Conservation (phyloP, 2,888 invertebrate species). For the Torymus aiolomorphi region DNA sequence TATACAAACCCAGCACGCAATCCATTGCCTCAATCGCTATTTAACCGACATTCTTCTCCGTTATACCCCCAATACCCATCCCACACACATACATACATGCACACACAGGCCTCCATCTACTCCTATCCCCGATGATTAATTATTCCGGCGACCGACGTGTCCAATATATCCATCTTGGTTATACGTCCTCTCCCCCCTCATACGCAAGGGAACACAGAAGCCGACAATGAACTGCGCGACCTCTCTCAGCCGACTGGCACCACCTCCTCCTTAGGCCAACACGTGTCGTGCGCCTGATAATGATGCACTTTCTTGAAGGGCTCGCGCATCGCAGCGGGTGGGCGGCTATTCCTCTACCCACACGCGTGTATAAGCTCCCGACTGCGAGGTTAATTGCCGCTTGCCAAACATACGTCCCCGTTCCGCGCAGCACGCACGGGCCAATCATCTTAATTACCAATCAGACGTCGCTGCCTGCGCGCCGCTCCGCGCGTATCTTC, state of each 20-base stretch:
- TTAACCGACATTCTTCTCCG: too few relatives aligned
- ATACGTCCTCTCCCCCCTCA: too few relatives aligned
- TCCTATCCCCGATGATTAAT: too few relatives aligned
- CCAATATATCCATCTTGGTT: too few relatives aligned
- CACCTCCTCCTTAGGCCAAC: slow-evolving; percentile 1
- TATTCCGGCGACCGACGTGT: too few relatives aligned
- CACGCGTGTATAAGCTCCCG: not conserved
- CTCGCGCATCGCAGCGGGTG: not conserved
- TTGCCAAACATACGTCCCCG: slow-evolving; percentile 19
- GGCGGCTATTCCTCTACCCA: not conserved
- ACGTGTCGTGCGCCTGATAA: not conserved
- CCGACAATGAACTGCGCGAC: not conserved
- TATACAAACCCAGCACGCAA: too few relatives aligned
- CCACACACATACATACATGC: too few relatives aligned
- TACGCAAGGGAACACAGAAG: too few relatives aligned
- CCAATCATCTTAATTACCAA: slow-evolving; percentile 50
- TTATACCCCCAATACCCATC: too few relatives aligned
- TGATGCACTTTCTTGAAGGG: slow-evolving; percentile 14
- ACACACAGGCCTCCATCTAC: too few relatives aligned
- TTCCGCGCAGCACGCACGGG: not conserved
- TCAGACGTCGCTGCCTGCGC: slow-evolving; percentile 13
- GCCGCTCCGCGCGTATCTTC: not conserved
- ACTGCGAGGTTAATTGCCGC: slow-evolving; percentile 24
- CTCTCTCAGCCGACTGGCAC: too few relatives aligned
- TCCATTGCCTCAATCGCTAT: too few relatives aligned